Base-by-base conservation (phyloP, 1,140 invertebrate species). In the Megalopta genalis region DNA sequence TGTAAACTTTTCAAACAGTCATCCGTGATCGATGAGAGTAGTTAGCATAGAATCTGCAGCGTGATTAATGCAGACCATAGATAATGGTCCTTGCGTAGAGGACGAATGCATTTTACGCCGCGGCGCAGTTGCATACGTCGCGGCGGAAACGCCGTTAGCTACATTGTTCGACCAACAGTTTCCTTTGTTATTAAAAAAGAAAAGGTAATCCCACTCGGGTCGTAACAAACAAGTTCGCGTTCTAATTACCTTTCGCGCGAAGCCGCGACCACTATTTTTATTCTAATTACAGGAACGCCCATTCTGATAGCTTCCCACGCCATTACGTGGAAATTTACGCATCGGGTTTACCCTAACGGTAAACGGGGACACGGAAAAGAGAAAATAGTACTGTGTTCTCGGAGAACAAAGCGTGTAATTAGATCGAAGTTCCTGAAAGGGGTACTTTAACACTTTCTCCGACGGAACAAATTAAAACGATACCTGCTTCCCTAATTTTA, bases 231-330 rank as follows among this genome's bases (percentile, higher is more conserved):
- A 25, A 8, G 25, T 46, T 16, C 25, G 32, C 52, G 21, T 52
- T 54, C 23, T 64, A 78, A 78, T 78, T 78, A 72, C 23, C 37
- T n/a, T 6, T 2, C 4, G 27, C 2, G 4, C 14, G 12, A 37
- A 42, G 14, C 14, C 25, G 16, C 6, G 16, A 42, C 0, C 10
- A 0, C 32, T 64, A 37, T 54, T 64, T 72, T 72, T 71, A 63
- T 65, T 54, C 49, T 72, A 78, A 78, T 78, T 78, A 49, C n/a
- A 10, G 27, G 25, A 71, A 52, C 8, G 4, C 8, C 46, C 49
- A 57, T 72, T 68, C 18, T 12, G 63, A 25, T 49, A 21, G 4
- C 14, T 39, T 25, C n/a, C 16, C 9, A 6, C 16, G 2, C 32
- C 32, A 42, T 64, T 72, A 72, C 71, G 39, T 9, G 2, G 49